Conservation (phyloP, 2,113 vertebrate species). For the Collichthys lucidus region DNA sequence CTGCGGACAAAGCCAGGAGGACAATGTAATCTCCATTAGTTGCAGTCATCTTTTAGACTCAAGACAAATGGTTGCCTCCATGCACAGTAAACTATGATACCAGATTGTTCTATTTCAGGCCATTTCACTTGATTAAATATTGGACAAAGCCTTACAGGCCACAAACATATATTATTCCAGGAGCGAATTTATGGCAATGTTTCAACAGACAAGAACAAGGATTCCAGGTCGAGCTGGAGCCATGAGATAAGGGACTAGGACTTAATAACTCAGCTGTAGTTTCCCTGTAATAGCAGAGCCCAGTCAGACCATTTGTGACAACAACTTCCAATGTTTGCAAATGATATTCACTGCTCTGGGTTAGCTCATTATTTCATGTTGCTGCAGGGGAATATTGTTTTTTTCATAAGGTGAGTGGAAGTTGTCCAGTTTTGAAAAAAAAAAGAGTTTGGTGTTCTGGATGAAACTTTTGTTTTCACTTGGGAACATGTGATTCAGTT, state of each 20-base stretch:
- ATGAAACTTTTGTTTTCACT: neutral
- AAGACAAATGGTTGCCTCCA: conserved; percentile 59
- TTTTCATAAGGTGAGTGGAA: neutral
- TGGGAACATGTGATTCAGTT: neutral
- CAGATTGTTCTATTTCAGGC: conserved; percentile 64
- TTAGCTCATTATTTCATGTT: conserved; percentile 31
- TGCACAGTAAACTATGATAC: conserved; percentile 52
- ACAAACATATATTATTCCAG: conserved; percentile 44
- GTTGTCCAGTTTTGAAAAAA: conserved; percentile 17
- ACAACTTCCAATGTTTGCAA: conserved; percentile 20
- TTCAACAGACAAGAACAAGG: conserved; percentile 50
- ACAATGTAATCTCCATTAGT: conserved; percentile 50
- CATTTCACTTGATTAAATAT: conserved; percentile 71
- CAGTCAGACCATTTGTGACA: conserved; percentile 37
- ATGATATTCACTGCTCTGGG: conserved; percentile 36
- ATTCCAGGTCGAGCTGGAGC: conserved; percentile 56
- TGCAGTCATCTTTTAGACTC: conserved; percentile 49
- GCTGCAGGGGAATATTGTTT: conserved; percentile 16
- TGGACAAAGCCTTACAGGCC: conserved; percentile 53
- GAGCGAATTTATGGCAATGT: conserved; percentile 4
- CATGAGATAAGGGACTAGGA: conserved; percentile 40
- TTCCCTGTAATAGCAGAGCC: conserved; percentile 14
- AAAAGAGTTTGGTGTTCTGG: neutral
- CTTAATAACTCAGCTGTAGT: conserved; percentile 42
- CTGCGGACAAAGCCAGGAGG: conserved; percentile 43